These are phyloP conservation scores for Hyalella azteca DNA, from an alignment of 2,888 invertebrate genomes.

Conservation along the genomic window DNA sequence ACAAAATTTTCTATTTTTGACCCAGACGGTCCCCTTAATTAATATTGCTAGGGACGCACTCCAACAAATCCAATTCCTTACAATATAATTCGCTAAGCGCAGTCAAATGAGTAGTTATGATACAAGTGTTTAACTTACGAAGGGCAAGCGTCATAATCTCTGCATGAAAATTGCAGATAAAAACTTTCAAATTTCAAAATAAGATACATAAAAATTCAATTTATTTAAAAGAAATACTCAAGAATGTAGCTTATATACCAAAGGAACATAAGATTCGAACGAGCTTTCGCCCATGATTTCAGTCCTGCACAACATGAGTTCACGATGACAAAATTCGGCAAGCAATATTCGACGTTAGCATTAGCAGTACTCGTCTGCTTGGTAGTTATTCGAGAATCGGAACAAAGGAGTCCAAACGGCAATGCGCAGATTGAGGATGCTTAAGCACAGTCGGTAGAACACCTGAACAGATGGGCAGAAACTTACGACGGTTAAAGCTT, in stretches of 20 bases:
- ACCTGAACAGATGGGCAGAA: not conserved
- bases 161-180: too few species aligned
- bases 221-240: too few species aligned
- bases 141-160: too few species aligned
- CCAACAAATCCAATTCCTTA: too few species aligned
- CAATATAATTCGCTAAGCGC: too few species aligned
- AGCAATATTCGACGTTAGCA: not conserved
- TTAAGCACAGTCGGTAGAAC: not conserved
- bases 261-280: not conserved
- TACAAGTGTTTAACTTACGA: too few species aligned
- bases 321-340: not conserved
- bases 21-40: too few species aligned
- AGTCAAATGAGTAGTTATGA: too few species aligned
- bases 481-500: not conserved
- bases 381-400: not conserved
- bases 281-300: conserved; percentile 1
- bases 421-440: conserved; percentile 3
- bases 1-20: too few species aligned
- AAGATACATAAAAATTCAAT: too few species aligned
- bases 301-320: not conserved
- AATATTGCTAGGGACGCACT: too few species aligned
- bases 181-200: too few species aligned
- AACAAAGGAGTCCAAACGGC: conserved; percentile 17
- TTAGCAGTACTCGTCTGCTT: not conserved
- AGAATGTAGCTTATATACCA: not conserved